Base-by-base conservation (phyloP, 2,113 vertebrate genomes). In the Leptosomus discolor region DNA sequence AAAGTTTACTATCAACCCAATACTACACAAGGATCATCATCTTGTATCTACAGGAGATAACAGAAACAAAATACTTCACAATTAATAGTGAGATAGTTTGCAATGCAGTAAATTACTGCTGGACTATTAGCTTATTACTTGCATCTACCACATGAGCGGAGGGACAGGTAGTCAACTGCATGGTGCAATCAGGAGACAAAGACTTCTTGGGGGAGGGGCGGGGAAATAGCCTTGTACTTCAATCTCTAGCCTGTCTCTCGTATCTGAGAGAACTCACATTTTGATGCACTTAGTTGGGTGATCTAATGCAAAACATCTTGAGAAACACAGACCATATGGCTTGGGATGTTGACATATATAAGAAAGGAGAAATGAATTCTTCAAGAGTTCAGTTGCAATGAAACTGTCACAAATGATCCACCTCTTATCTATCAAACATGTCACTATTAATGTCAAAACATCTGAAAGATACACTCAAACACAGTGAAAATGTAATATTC, bases 391-490 rank as follows among this genome's bases (percentile, higher is more conserved):
- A 78, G 54, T 5, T 53, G 53, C 79, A 79, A 90, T 71, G 34
- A 82, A 94, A 48, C 51, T 60, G 81, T 90, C 90, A 85, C 65
- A 86, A 93, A 82, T 24, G 39, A 90, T 64, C 61, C 48, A 71
- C 70, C 50, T 64, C 61, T 82, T 85, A 63, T 68, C 74, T 85
- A 79, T 79, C 92, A 92, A 94, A 85, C 30, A 19, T 58, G 41
- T 68, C 78, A 69, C 70, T 85, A 67, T 63, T 77, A 70, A 75
- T 45, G 67, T 83, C 88, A 94, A 90, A 93, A 95, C 46, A 95
- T 58, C 20, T 78, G 65, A n/a, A 68, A 93, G 43, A 56, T 15
- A 67, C 0, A 7, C 23, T 93, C 50, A 69, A 73, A 73, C 39
- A 41, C 37, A 58, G 56, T 29, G 27, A 90, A 88, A 76, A 85